Evolutionary conservation across 2,113 vertebrate genomes (phyloP), one percentile per base, ranked within the genome.

Genomic region (Pachyramphus minor): DNA sequence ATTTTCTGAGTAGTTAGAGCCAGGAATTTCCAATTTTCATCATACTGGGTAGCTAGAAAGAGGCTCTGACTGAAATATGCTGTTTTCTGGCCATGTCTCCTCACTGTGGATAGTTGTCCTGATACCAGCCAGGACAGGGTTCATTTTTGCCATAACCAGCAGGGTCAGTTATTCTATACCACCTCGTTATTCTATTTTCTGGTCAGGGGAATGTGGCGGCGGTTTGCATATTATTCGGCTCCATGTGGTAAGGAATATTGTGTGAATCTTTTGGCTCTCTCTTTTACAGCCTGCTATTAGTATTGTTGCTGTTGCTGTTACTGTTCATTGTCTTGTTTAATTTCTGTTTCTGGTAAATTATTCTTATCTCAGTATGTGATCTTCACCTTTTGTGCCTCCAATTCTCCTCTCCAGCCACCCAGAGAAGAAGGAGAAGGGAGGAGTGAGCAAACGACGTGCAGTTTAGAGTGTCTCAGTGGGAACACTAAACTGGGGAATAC

Each of bases 81-180:
- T 56, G 11, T 58, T 0, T 4, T 55, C n/a, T 92, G 2, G 0
- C 15, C 4, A 5, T 22, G 25, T 19, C 5, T 77, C 20, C 27
- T 56, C 47, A 27, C 27, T 68, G 12, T 17, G 75, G 14, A 14
- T 5, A 47, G 2, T 30, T 71, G 16, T 30, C 19, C 15, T 8
- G n/a, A 8, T 35, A 41, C 19, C 20, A 63, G 41, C 3, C 16
- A 72, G 66, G 24, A 30, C 20, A 58, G 31, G 20, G 55, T 56
- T n/a, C 22, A 58, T 58, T 58, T 58, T n/a, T 58, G 20, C 31
- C 20, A 14, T 58, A 58, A 22, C 12, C 55, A 58, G 20, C 12
- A 58, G 55, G 33, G 55, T 33, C 20, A 22, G 33, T 58, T 58
- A 58, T n/a, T 58, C 21, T n/a, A n/a, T 58, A 58, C 33, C 33